Base-by-base conservation (phyloP, 2,797 vertebrate genomes). In the Danio aesculapii region DNA sequence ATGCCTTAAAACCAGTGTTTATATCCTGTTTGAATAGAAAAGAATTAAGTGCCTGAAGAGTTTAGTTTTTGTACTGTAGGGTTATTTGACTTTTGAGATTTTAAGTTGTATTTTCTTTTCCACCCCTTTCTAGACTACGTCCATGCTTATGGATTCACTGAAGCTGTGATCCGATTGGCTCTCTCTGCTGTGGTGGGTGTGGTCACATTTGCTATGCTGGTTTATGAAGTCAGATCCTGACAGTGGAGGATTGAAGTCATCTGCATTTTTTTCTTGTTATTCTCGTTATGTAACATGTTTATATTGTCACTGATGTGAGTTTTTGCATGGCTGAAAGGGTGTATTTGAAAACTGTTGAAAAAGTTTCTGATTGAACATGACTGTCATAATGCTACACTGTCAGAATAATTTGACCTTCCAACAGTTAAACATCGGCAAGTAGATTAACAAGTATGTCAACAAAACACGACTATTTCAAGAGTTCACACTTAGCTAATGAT, bases 121-220 rank as follows among this genome's bases (percentile, higher is more conserved):
- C 21, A 13, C n/a, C 53, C 16, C n/a, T 57, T n/a, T n/a, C n/a
- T n/a, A 61, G 58, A 61, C 6, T 39, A 13, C 2, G 6, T 39
- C 58, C 21, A 61, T 21, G 30, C 0, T 16, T 16, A 16, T 62
- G 39, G 59, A 1, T 63, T n/a, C 8, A 6, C 39, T 13, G 58
- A 61, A 61, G 21, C 21, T 61, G 21, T 61, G 58, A 61, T 61
- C 58, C 57, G 19, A 30, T 59, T 59, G 57, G 19, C 57, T 59
- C 10, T 30, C 19, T 59, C 11, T 59, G 19, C 57, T 59, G 9
- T 59, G 19, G 17, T 59, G 57, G 57, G 10, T 6, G 57, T 59
- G 57, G 19, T 11, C 11, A 6, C 58, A n/a, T n/a, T n/a, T n/a
- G n/a, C n/a, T n/a, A n/a, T n/a, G n/a, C n/a, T n/a, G n/a, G n/a